Evolutionary conservation across 2,888 invertebrate species (phyloP).

Genomic region (Ophion ventricosus): DNA sequence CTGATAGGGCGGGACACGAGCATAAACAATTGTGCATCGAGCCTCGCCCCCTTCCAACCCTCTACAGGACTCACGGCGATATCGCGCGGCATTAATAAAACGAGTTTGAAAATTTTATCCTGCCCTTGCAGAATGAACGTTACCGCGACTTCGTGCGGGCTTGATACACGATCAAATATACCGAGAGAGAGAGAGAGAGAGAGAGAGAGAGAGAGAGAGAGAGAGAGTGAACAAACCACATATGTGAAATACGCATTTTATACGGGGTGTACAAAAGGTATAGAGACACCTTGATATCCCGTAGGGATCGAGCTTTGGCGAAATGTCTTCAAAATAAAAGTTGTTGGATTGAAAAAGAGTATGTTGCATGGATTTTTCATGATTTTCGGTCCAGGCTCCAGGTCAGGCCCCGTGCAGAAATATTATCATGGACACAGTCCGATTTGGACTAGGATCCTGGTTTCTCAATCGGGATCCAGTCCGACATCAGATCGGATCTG

Average conservation of each 20-base stretch:
- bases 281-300: not conserved
- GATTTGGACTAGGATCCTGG: too few relatives aligned
- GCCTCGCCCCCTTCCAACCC: slow-evolving; percentile 81
- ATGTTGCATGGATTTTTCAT: too few relatives aligned
- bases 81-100: slow-evolving; percentile 60
- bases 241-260: not conserved
- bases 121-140: slow-evolving; percentile 41
- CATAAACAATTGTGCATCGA: slow-evolving; percentile 82
- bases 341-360: too few relatives aligned
- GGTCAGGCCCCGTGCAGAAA: too few relatives aligned
- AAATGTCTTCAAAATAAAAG: too few relatives aligned
- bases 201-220: not conserved
- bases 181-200: not conserved
- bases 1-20: slow-evolving; percentile 82
- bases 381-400: too few relatives aligned
- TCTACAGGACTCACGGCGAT: slow-evolving; percentile 70
- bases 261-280: not conserved
- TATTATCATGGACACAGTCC: too few relatives aligned
- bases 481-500: too few relatives aligned
- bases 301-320: too few relatives aligned
- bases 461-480: too few relatives aligned
- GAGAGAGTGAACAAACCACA: not conserved
- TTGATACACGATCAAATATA: slow-evolving; percentile 6
- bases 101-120: slow-evolving; percentile 50
- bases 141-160: slow-evolving; percentile 10